Conservation (phyloP, 2,113 vertebrate genomes). For the Columbina picui region DNA sequence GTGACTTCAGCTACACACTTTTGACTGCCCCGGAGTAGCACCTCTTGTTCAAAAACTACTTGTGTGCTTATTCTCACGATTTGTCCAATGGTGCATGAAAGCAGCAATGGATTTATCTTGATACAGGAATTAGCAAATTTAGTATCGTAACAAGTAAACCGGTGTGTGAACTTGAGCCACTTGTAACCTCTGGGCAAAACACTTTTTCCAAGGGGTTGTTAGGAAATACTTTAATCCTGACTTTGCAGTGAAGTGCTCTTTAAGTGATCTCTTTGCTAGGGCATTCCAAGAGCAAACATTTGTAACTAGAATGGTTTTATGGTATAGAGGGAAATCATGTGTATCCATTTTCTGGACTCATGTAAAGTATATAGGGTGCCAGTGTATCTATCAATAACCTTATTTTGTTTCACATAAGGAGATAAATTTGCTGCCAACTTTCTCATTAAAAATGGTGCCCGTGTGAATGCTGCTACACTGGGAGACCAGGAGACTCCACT, state of each 20-base stretch:
- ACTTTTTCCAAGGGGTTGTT: background rate
- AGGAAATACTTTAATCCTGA: background rate
- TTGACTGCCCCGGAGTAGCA: background rate
- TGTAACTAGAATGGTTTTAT: background rate
- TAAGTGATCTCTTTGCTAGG: background rate
- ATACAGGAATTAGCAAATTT: background rate
- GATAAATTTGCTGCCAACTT: constrained; percentile 95
- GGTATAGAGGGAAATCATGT: background rate
- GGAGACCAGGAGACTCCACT: constrained; percentile 93
- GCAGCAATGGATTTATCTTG: background rate
- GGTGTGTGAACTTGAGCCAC: background rate
- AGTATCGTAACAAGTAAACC: background rate
- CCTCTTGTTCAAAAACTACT: background rate
- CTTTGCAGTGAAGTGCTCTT: background rate
- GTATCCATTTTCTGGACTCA: background rate
- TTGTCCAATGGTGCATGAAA: background rate
- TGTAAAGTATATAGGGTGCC: background rate
- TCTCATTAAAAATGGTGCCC: constrained; percentile 92
- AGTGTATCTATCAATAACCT: background rate
- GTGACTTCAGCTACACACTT: background rate
- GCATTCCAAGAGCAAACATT: background rate
- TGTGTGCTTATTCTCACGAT: background rate
- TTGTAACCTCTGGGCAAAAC: background rate
- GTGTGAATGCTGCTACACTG: constrained; percentile 91
- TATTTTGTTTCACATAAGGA: constrained; percentile 72